Evolutionary conservation across 2,888 invertebrate genomes (phyloP).

Genomic region (Melanostoma mellinum): DNA sequence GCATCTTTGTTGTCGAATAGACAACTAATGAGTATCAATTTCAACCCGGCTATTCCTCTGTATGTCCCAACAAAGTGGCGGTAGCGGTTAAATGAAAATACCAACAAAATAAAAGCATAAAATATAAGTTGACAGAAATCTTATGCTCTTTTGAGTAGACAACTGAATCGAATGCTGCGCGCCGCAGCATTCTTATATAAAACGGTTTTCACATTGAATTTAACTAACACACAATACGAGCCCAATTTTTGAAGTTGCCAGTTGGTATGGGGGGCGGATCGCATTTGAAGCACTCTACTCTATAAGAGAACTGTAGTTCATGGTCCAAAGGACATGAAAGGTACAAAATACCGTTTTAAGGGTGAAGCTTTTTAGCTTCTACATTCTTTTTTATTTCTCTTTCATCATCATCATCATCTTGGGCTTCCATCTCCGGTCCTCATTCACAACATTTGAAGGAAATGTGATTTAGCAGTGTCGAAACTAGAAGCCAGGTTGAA

Average conservation of each 20-base stretch:
- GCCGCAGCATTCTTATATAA: constrained; percentile 63
- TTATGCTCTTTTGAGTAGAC: constrained; percentile 71
- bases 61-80: constrained; percentile 2
- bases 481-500: constrained; percentile 32
- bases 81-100: neutral
- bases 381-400: neutral
- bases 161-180: constrained; percentile 68
- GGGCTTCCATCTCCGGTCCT: constrained; percentile 42
- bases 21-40: constrained; percentile 73
- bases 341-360: constrained; percentile 61
- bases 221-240: constrained; percentile 68
- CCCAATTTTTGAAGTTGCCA: neutral
- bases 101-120: constrained; percentile 4
- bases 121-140: constrained; percentile 71
- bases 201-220: constrained; percentile 69
- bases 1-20: constrained; percentile 64
- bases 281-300: constrained; percentile 52
- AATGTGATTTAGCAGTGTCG: constrained; percentile 63
- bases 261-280: neutral
- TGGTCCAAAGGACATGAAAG: constrained; percentile 71
- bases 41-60: constrained; percentile 31
- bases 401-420: constrained; percentile 13
- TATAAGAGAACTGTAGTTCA: constrained; percentile 34
- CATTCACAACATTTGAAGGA: constrained; percentile 57
- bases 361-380: constrained; percentile 41